Conservation (phyloP, 2,888 invertebrate species). For the Conistra vaccinii region DNA sequence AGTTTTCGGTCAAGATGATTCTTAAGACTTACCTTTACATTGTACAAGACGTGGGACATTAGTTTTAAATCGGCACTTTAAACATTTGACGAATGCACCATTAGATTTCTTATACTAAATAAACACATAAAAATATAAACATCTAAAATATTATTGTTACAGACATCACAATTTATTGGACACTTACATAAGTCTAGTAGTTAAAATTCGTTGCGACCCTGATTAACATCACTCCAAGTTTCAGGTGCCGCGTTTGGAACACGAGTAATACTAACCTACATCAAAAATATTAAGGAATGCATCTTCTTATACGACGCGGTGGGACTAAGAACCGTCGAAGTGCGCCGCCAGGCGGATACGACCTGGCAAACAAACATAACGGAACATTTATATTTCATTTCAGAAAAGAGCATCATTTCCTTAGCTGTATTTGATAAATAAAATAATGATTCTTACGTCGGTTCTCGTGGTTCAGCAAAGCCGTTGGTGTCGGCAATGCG, state of each 20-base stretch:
- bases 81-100: conserved; percentile 88
- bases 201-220: conserved; percentile 89
- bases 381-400: background rate
- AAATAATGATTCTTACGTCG: conserved; percentile 79
- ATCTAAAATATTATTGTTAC: conserved; percentile 90
- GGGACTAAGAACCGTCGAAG: conserved; percentile 85
- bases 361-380: conserved; percentile 73
- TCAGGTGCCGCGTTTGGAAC: conserved; percentile 75
- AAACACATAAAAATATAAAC: conserved; percentile 90
- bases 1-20: conserved; percentile 66
- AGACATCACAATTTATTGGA: conserved; percentile 89
- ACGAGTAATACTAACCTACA: conserved; percentile 75
- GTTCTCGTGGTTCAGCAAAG: conserved; percentile 81
- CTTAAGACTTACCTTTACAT: conserved; percentile 68
- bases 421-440: background rate
- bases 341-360: conserved; percentile 87
- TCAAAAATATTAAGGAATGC: conserved; percentile 81
- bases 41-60: conserved; percentile 64
- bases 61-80: conserved; percentile 71
- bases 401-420: background rate
- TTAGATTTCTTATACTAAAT: conserved; percentile 84
- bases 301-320: conserved; percentile 75
- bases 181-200: conserved; percentile 85
- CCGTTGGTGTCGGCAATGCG: conserved; percentile 84
- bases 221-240: conserved; percentile 75